phyloP scores from a whole-genome alignment of 2,113 vertebrate genomes.

The Neoarius graeffei region DNA sequence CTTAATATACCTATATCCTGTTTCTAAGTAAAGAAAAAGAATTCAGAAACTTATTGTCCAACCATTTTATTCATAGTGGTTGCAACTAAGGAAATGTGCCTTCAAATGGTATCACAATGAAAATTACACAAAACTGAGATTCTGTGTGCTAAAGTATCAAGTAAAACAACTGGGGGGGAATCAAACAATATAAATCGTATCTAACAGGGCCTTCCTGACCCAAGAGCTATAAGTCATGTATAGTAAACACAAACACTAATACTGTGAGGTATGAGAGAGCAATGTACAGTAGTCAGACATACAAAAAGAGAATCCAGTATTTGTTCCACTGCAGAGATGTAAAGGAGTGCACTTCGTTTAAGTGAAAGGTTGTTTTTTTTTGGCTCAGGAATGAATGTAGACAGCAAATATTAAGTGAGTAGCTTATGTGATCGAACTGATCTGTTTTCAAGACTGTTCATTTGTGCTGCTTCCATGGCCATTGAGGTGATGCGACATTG shows the following conservation, averaged over 20 bases:
- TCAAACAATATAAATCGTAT: neutral
- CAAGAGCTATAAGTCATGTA: neutral
- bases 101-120: neutral
- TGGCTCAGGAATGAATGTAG: neutral
- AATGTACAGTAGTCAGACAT: constrained; percentile 27
- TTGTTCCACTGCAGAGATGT: neutral
- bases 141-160: neutral
- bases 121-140: constrained; percentile 1
- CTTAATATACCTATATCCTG: neutral
- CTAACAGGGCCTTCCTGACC: neutral
- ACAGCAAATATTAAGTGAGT: neutral
- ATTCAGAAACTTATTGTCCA: neutral
- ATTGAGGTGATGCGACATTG: constrained; percentile 75
- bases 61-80: constrained; percentile 28
- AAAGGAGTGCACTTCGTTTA: neutral
- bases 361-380: neutral
- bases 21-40: neutral
- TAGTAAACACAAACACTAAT: constrained; percentile 24
- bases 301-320: constrained; percentile 3
- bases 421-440: constrained; percentile 30
- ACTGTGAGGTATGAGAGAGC: constrained; percentile 30
- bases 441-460: constrained; percentile 65
- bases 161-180: neutral
- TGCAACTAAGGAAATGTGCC: constrained; percentile 7
- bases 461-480: constrained; percentile 75